Evolutionary conservation across 2,113 vertebrate genomes (phyloP), one percentile per base, ranked within the genome.

Genomic region (Colaptes auratus): DNA sequence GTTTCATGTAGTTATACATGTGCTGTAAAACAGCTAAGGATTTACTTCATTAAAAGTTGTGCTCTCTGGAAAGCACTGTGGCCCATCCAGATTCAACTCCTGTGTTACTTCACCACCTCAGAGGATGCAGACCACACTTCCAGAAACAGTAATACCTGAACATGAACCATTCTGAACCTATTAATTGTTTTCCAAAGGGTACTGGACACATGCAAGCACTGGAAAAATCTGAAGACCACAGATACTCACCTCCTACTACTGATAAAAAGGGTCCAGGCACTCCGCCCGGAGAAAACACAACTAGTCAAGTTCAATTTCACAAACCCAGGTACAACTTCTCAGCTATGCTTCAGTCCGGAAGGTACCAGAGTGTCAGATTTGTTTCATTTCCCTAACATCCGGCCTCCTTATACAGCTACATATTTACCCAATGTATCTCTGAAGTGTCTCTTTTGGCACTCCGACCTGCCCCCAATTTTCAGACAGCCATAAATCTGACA

Each of bases 111-210:
- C n/a, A 20, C 2, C 35, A 31, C 7, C 42, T 91, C 78, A 89
- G 59, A 73, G 12, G 92, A 96, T 89, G 81, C 56, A 94, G 92
- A 67, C 58, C 63, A 87, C 50, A 60, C 28, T 44, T 63, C 52
- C 55, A 65, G 17, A 85, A 93, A 73, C 15, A 70, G 15, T 50
- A 59, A 58, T 46, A 61, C 17, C 70, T 61, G 9, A 90, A 55
- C 31, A 89, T 42, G 35, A 95, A 52, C 63, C 52, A 70, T 70
- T 86, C 55, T 85, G 33, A 82, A 50, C 13, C 24, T 73, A 89
- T 75, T 46, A 69, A 66, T 42, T 79, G 30, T 18, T 81, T 91
- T 66, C 27, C 30, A 46, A 92, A 90, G 20, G 5, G 81, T 71
- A 83, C 15, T 23, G n/a, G 59, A 7, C 31, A 52, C 6, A 59